These are phyloP conservation scores for Mionectes macconnelli DNA, from an alignment of 2,113 vertebrate genomes.

Conservation along the genomic window DNA sequence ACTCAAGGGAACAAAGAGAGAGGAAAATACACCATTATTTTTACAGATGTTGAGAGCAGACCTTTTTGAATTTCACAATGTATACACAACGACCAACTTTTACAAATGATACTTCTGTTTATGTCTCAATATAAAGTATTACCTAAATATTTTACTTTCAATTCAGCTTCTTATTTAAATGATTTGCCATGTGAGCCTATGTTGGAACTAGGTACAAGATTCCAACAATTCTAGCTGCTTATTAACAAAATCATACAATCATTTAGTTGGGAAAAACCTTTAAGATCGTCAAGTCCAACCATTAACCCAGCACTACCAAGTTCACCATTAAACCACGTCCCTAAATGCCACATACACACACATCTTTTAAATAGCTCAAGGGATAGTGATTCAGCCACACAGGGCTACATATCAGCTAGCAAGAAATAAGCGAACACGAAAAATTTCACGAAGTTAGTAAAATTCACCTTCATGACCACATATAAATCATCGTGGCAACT, in stretches of 20 bases:
- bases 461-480: background rate
- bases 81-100: background rate
- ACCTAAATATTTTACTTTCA: background rate
- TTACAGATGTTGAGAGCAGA: background rate
- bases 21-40: background rate
- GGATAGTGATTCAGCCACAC: background rate
- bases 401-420: background rate
- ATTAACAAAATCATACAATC: background rate
- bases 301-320: background rate
- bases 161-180: background rate
- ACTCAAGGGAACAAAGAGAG: background rate
- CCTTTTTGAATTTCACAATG: background rate
- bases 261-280: background rate
- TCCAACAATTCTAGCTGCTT: background rate
- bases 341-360: background rate
- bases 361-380: background rate
- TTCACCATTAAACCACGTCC: background rate
- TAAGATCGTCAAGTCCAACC: background rate
- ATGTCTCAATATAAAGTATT: background rate
- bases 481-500: background rate
- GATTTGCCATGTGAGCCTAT: background rate
- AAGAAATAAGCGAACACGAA: background rate
- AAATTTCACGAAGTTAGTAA: background rate
- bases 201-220: background rate
- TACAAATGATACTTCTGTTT: background rate